Evolutionary conservation across 2,113 vertebrate genomes (phyloP).

Genomic region (Takifugu bimaculatus): DNA sequence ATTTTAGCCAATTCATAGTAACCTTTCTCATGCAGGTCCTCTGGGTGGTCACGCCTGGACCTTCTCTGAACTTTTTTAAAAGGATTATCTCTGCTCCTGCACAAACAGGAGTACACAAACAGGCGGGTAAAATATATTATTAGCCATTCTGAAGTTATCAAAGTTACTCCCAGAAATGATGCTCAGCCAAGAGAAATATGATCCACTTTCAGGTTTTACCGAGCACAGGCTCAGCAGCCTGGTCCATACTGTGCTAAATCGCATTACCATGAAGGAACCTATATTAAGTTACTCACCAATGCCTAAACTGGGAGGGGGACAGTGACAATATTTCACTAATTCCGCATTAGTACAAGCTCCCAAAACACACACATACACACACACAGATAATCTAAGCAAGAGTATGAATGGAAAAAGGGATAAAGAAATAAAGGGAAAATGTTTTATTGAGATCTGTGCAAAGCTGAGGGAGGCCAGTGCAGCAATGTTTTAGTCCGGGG

Average conservation of each 20-base stretch:
- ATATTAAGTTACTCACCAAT: slow-evolving; percentile 19
- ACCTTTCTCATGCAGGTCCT: too few relatives aligned
- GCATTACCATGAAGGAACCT: slow-evolving; percentile 38
- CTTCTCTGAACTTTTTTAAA: too few relatives aligned
- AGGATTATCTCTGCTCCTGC: too few relatives aligned
- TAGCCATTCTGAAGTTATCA: too few relatives aligned
- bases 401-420: slow-evolving; percentile 17
- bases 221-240: neutral
- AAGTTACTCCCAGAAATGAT: too few relatives aligned
- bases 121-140: too few relatives aligned
- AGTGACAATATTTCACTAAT: slow-evolving; percentile 59
- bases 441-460: slow-evolving; percentile 42
- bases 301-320: slow-evolving; percentile 34
- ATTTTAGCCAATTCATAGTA: too few relatives aligned
- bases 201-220: slow-evolving; percentile 26
- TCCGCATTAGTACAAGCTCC: slow-evolving; percentile 34
- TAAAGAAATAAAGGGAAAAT: slow-evolving; percentile 5
- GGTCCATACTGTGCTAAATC: slow-evolving; percentile 29
- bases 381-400: slow-evolving; percentile 27
- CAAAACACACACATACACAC: slow-evolving; percentile 12
- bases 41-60: too few relatives aligned
- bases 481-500: slow-evolving; percentile 55
- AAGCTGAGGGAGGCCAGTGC: slow-evolving; percentile 50
- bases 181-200: slow-evolving; percentile 25
- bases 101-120: too few relatives aligned